A percentile compares a stretch with the other conserved stretches of the same genome.
phyloP scores from a whole-genome alignment of 2,113 vertebrate species.

The Sceloporus undulatus region DNA sequence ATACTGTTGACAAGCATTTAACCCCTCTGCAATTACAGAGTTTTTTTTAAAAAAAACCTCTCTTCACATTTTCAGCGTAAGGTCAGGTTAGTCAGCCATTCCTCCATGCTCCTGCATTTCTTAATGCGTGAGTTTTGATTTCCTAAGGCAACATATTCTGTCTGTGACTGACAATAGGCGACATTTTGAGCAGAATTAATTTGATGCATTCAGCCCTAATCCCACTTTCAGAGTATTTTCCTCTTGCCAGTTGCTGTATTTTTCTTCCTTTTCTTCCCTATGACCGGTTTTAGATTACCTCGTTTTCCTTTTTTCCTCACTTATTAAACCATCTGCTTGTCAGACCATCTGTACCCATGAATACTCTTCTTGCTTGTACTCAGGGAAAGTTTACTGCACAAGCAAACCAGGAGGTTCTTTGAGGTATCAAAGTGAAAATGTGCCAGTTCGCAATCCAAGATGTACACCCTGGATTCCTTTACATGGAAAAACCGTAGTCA shows the following conservation, averaged over 20 bases:
- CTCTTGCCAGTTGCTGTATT: not conserved
- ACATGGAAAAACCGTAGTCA: not conserved
- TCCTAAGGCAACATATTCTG: conserved; percentile 24
- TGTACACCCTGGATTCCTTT: not conserved
- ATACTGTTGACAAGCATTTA: not conserved
- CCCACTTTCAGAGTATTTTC: not conserved
- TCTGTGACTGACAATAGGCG: not conserved
- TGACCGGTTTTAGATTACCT: not conserved
- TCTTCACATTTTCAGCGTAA: conserved; percentile 34
- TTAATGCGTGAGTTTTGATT: conserved; percentile 15
- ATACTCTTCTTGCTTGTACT: not conserved
- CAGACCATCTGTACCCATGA: not conserved
- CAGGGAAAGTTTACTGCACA: not conserved
- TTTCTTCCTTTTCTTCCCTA: not conserved
- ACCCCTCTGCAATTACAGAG: not conserved
- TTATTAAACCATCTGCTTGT: not conserved
- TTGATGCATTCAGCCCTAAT: not conserved
- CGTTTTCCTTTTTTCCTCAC: fast-evolving
- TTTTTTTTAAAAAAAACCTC: not conserved
- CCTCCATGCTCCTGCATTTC: conserved; percentile 30
- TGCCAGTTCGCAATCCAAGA: not conserved
- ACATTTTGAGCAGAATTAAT: conserved; percentile 26
- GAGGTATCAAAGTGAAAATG: not conserved
- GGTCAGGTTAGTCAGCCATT: conserved; percentile 42
- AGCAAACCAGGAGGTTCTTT: not conserved